Conservation (phyloP, 2,113 vertebrate species). For the Etheostoma spectabile region DNA sequence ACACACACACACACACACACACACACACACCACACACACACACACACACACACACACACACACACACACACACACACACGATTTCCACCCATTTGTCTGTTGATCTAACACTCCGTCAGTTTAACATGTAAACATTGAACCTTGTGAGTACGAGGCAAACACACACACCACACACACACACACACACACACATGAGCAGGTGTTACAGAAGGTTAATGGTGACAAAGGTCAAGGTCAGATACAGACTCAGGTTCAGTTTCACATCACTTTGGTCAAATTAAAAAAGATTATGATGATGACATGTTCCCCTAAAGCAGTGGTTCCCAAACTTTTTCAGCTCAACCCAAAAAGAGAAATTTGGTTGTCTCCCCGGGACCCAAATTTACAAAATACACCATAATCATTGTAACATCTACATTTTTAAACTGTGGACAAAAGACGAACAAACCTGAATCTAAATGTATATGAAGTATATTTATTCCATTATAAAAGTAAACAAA, state of each 20-base stretch:
- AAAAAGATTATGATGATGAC: not conserved
- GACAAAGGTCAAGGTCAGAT: constrained; percentile 48
- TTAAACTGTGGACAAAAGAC: too few relatives aligned
- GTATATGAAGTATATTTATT: too few relatives aligned
- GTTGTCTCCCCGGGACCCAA: too few relatives aligned
- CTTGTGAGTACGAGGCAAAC: not conserved
- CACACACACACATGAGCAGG: not conserved
- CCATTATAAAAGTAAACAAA: too few relatives aligned
- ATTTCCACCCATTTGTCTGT: not conserved
- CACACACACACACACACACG: not conserved
- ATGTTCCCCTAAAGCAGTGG: not conserved
- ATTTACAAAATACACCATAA: too few relatives aligned
- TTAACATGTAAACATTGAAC: not conserved
- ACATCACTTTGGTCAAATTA: constrained; percentile 13
- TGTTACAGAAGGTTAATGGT: constrained; percentile 43
- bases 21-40: constrained; percentile 7
- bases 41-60: not conserved
- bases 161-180: constrained; percentile 4
- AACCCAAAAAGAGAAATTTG: too few relatives aligned
- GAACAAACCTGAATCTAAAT: too few relatives aligned
- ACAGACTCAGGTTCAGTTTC: constrained; percentile 28
- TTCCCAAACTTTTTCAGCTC: too few relatives aligned
- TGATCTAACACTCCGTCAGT: not conserved
- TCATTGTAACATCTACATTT: too few relatives aligned
- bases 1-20: not conserved